Percentiles rank a stretch among this genome's conserved stretches.
Evolutionary conservation across 2,888 invertebrate species (phyloP).

Genomic region (Idaea aversata): DNA sequence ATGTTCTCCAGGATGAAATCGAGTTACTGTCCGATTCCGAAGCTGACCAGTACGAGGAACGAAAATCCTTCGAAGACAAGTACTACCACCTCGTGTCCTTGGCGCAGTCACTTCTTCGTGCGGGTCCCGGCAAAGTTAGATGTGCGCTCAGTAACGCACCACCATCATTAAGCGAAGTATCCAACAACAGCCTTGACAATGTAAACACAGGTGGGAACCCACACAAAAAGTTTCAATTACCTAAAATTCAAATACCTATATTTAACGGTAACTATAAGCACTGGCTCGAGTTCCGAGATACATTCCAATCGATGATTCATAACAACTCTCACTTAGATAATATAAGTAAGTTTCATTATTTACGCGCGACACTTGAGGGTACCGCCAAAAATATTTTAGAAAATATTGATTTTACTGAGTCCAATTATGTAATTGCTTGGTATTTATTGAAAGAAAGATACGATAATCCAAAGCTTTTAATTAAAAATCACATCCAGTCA

Average conservation of each 20-base stretch:
- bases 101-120: no score
- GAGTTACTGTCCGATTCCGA: no score
- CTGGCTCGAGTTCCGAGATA: constrained; percentile 25
- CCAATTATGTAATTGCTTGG: constrained; percentile 27
- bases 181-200: no score
- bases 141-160: no score
- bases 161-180: no score
- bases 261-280: constrained; percentile 14
- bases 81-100: no score
- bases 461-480: constrained; percentile 24
- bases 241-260: constrained; percentile 22
- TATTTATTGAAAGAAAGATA: constrained; percentile 21
- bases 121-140: no score
- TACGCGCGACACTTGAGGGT: constrained; percentile 16
- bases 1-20: no score
- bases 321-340: constrained; percentile 6
- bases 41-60: no score
- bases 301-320: constrained; percentile 17
- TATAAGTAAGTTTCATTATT: constrained; percentile 6
- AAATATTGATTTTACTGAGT: constrained; percentile 23
- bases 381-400: constrained; percentile 22
- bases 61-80: no score
- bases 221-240: constrained; percentile 6
- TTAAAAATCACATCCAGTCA: constrained; percentile 28
- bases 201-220: no score